Conservation (phyloP, 2,888 invertebrate species). For the Prosapia bicincta region DNA sequence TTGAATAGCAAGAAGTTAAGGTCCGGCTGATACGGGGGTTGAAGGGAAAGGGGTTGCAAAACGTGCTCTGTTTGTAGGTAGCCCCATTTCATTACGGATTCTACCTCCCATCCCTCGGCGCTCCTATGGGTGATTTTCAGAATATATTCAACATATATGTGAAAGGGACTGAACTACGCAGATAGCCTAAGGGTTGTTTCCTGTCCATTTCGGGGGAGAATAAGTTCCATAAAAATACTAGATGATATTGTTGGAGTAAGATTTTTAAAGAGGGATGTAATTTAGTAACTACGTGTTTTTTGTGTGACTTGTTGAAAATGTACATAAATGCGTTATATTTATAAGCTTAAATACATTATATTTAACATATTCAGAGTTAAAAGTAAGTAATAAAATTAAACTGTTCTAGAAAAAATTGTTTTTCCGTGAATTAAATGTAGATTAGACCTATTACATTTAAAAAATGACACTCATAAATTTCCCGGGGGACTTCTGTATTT, state of each 20-base stretch:
- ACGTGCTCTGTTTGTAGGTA: constrained; percentile 22
- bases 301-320: too few relatives aligned
- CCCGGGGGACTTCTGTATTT: too few relatives aligned
- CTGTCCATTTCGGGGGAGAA: not conserved
- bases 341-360: too few relatives aligned
- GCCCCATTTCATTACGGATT: constrained; percentile 24
- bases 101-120: constrained; percentile 7
- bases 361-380: too few relatives aligned
- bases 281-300: too few relatives aligned
- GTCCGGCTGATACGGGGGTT: constrained; percentile 3
- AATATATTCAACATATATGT: not conserved
- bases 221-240: not conserved
- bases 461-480: too few relatives aligned
- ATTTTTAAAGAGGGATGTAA: not conserved
- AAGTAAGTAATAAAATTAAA: too few relatives aligned
- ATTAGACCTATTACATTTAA: too few relatives aligned
- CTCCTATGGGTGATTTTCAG: constrained; percentile 7
- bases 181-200: not conserved
- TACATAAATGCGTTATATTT: too few relatives aligned
- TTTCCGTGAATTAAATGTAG: too few relatives aligned
- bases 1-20: constrained; percentile 31
- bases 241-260: not conserved
- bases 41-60: constrained; percentile 6
- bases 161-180: not conserved
- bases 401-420: too few relatives aligned